phyloP scores from a whole-genome alignment of 2,797 vertebrate species.

The Silurus lanzhouensis region DNA sequence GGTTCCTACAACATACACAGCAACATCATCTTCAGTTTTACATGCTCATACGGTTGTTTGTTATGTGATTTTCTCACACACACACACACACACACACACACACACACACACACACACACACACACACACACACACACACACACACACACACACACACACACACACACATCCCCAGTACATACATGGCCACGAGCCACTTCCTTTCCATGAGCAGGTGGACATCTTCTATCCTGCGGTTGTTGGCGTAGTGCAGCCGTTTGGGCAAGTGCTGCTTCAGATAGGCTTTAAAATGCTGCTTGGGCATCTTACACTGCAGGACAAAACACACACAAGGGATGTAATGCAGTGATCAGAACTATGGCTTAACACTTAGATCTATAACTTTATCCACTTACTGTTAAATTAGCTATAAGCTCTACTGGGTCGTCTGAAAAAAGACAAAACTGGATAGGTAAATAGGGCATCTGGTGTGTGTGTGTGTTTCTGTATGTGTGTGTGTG shows the following conservation, averaged over 20 bases:
- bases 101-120: conserved; percentile 16
- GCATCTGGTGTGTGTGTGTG: not conserved
- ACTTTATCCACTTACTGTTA: conserved; percentile 84
- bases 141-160: not conserved
- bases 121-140: conserved; percentile 10
- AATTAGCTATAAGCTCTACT: conserved; percentile 88
- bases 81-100: not conserved
- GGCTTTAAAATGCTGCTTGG: conserved; percentile 93
- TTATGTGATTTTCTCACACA: not conserved
- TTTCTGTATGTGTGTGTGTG: not conserved
- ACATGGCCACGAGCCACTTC: conserved; percentile 94
- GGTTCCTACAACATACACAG: conserved; percentile 48
- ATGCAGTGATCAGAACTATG: not conserved
- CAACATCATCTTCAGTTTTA: not conserved
- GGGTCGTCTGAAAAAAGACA: conserved; percentile 83
- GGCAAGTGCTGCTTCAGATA: conserved; percentile 95
- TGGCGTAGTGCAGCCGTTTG: conserved; percentile 93
- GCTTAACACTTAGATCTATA: too few species aligned
- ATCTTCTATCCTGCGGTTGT: conserved; percentile 94
- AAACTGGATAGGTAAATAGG: not conserved
- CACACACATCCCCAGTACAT: conserved; percentile 42
- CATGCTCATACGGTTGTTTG: not conserved
- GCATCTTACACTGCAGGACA: conserved; percentile 86
- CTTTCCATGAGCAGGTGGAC: conserved; percentile 92
- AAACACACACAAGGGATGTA: not conserved